Base-by-base conservation (phyloP, 2,113 vertebrate species). In the Corapipo altera region DNA sequence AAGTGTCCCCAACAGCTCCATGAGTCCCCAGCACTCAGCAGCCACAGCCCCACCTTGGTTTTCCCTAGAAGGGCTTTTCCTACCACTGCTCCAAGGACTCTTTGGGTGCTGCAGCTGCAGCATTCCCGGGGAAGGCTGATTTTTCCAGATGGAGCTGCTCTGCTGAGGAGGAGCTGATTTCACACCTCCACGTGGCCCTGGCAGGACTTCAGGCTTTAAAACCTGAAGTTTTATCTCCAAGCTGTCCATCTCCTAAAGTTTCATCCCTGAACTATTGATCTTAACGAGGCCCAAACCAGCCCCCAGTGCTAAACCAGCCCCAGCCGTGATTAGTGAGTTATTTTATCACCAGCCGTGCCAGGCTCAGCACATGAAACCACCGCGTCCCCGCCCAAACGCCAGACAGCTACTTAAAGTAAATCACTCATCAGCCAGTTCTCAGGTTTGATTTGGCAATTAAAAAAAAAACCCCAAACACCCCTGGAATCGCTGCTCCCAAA, bases 371-470 rank as follows among this genome's bases (percentile, higher is more conserved):
- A 24, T 0, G 1, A 81, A 74, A 7, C 65, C 51, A n/a, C 74
- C 66, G 6, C 1, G 1, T 1, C 14, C 16, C 82, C 3, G 0
- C 71, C 80, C 4, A 0, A 39, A 5, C 1, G 27, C 80, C 72
- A 69, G 64, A 37, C 67, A 51, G 67, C 39, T 49, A 8, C 66
- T 64, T 5, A 17, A 41, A n/a, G 62, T 52, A 61, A 58, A 17
- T 4, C 6, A 37, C 0, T 55, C 62, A 54, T 46, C 51, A 52
- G 51, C 67, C 65, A 1, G 8, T 65, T 39, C 64, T 37, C 6
- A 1, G 58, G 18, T 11, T 65, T 30, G 41, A 33, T 39, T 72
- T 1, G 8, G 88, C 80, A 73, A 33, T 6, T 52, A 27, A 27
- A 52, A 32, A 52, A 76, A 27, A 1, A 24, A 10, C 7, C 64